Conservation (phyloP, 92 coral and sea anemone genomes). For the Phenganax marumi region DNA sequence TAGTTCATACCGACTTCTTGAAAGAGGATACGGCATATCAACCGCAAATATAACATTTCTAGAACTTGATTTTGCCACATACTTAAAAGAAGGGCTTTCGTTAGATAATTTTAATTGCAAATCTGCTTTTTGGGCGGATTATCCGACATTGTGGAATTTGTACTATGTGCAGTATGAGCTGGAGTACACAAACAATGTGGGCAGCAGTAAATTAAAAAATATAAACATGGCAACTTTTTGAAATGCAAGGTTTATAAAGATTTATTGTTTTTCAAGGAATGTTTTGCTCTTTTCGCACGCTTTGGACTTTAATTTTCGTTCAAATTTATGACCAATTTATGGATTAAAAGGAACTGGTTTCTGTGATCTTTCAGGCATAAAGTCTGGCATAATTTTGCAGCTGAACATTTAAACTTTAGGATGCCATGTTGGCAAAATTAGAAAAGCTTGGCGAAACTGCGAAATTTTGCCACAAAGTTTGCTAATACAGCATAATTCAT, state of each 20-base stretch:
- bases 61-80: constrained; percentile 1
- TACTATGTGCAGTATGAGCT: neutral
- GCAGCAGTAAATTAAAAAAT: too few relatives aligned
- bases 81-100: constrained; percentile 9
- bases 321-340: neutral
- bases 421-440: constrained; percentile 3
- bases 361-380: neutral
- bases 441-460: neutral
- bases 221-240: too few relatives aligned
- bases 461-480: constrained; percentile 2
- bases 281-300: neutral
- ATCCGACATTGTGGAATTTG: constrained; percentile 7
- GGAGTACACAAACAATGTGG: neutral
- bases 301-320: neutral
- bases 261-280: neutral
- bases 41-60: constrained; percentile 29
- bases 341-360: constrained; percentile 10
- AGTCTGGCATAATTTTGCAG: neutral
- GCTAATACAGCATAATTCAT: neutral
- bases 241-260: too few relatives aligned
- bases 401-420: neutral
- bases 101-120: constrained; percentile 21
- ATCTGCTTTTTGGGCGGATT: neutral
- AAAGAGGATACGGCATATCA: constrained; percentile 28
- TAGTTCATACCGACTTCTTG: neutral